phyloP scores from a whole-genome alignment of 2,888 invertebrate species.

The Meiosimyza decipiens region DNA sequence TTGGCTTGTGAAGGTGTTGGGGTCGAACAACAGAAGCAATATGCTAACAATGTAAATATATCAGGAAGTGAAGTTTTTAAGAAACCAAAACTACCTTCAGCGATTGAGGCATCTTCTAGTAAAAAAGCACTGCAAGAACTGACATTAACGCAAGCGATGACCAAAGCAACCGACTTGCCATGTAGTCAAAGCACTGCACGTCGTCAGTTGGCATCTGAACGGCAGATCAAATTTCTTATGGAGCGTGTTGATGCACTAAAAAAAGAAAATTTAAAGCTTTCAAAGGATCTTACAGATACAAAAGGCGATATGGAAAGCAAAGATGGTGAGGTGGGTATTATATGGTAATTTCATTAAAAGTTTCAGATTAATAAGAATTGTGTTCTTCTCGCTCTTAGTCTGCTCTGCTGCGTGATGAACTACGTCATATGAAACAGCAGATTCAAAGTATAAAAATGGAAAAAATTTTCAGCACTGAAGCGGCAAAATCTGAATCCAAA shows the following conservation, averaged over 20 bases:
- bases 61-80: slow-evolving; percentile 42
- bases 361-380: not conserved
- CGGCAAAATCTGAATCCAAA: slow-evolving; percentile 53
- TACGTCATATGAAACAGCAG: slow-evolving; percentile 60
- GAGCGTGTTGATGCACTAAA: slow-evolving; percentile 59
- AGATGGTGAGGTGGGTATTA: slow-evolving; percentile 55
- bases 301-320: slow-evolving; percentile 55
- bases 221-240: slow-evolving; percentile 61
- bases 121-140: not conserved
- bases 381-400: slow-evolving; percentile 43
- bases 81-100: slow-evolving; percentile 28
- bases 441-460: slow-evolving; percentile 59
- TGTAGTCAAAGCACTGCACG: slow-evolving; percentile 45
- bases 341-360: not conserved
- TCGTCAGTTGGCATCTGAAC: slow-evolving; percentile 57
- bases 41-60: slow-evolving; percentile 30
- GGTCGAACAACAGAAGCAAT: slow-evolving; percentile 34
- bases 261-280: slow-evolving; percentile 57
- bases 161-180: slow-evolving; percentile 32
- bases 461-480: slow-evolving; percentile 55
- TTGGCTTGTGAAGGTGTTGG: slow-evolving; percentile 37
- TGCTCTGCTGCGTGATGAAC: slow-evolving; percentile 58
- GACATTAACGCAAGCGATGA: slow-evolving; percentile 26
- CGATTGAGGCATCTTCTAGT: not conserved
- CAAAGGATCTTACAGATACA: slow-evolving; percentile 54